Evolutionary conservation across 1,140 invertebrate species (phyloP), one percentile per base, ranked within the genome.

Genomic region (Lepidostoma basale): DNA sequence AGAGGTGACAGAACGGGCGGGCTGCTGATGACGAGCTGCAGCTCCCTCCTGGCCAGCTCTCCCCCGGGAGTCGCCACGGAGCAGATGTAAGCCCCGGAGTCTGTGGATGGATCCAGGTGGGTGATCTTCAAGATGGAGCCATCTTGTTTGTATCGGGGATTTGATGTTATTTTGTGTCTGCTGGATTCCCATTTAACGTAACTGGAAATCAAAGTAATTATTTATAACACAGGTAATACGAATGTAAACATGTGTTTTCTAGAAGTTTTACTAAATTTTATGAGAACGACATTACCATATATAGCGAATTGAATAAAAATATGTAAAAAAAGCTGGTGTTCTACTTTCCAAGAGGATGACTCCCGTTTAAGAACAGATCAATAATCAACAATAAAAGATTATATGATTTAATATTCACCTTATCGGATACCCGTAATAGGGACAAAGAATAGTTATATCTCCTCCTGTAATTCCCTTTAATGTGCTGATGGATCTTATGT

Each of bases 401-500:
- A 44, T 44, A 14, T 44, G 1, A 44, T 26, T 25, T 0, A n/a
- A 0, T 10, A 6, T 25, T 54, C 72, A 83, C 82, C 82, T 87
- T 68, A 96, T 88, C 14, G 95, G 94, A 81, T 92, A 94, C 44
- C 94, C 95, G 16, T 92, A 92, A 69, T 95, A 94, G 60, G 93
- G 93, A 81, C 95, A 97, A 69, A 89, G 88, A 39, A 97, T 85
- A 56, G 86, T 88, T 33, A 93, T 85, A 75, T 90, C 88, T 56
- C 88, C 84, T 16, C 92, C 92, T 12, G 93, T 92, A 23, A 95
- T 90, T 4, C 91, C 92, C 60, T 92, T 93, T 33, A 94, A 83
- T 39, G 93, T 90, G 62, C 86, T 88, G 81, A 93, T 91, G n/a
- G 88, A 85, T 74, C 92, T 85, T 28, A 95, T 91, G 76, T 90